Evolutionary conservation across 2,888 invertebrate genomes (phyloP), one percentile per base, ranked within the genome.

Genomic region (Aethes cnicana): DNA sequence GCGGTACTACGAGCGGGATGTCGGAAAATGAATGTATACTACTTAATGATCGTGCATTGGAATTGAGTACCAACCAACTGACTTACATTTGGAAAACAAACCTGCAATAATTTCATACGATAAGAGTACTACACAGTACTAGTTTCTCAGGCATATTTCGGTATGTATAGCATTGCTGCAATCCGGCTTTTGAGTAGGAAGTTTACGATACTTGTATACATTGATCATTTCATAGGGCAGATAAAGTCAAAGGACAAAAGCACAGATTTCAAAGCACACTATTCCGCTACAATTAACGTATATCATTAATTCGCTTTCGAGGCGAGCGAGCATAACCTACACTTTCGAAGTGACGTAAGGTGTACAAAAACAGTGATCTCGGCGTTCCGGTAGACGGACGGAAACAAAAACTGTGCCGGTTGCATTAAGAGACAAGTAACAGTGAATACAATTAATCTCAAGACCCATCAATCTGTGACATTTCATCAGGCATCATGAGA

Each of bases 251-350:
- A 35, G 43, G 36, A 47, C 47, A 47, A 25, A 28, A n/a, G 33
- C 20, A 9, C 14, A 23, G 32, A 17, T 30, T 23, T 20, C 11
- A 21, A 21, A 49, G 14, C 33, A 23, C 9, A 14, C 23, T n/a
- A 35, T 36, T 43, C 32, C 32, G 37, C 32, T 44, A 23, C 32
- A 25, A 49, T 49, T 49, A 43, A 33, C 37, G 39, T 33, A 75
- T 74, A 63, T 58, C 68, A 82, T 80, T 80, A 83, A 80, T 78
- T 86, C 82, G 75, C 85, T 87, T 83, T 87, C 86, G 73, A 72
- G 72, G 64, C 72, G 62, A 68, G 62, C 61, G 59, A 52, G 69
- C 76, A 71, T 73, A 74, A 62, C 71, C 68, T 72, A 77, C 81
- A 79, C 77, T 81, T 81, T 81, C 77, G 58, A 62, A 47, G 61